phyloP scores from a whole-genome alignment of 2,113 vertebrate genomes.

The Sinocyclocheilus anophthalmus region DNA sequence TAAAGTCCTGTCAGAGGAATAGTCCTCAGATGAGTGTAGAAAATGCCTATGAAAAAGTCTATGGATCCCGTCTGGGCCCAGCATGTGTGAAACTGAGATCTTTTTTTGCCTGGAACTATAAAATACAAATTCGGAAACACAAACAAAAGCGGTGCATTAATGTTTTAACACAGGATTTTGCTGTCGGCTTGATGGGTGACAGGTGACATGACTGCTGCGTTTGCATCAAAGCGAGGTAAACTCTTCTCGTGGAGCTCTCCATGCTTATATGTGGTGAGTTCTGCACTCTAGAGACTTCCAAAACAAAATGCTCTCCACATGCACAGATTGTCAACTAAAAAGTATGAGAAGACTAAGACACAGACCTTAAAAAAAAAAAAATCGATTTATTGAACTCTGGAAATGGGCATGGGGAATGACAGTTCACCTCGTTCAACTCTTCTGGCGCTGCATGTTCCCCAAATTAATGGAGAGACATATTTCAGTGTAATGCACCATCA shows the following conservation, averaged over 20 bases:
- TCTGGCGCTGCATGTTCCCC: constrained; percentile 7
- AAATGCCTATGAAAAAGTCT: not conserved
- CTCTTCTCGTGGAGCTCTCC: not conserved
- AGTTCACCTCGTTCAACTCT: constrained; percentile 21
- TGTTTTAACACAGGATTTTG: constrained; percentile 19
- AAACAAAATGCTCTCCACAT: constrained; percentile 10
- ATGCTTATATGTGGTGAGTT: not conserved
- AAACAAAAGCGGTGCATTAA: not conserved
- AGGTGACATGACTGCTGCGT: constrained; percentile 20
- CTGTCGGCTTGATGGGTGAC: constrained; percentile 25
- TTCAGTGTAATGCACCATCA: constrained; percentile 7
- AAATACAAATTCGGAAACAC: not conserved
- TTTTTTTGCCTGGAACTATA: not conserved
- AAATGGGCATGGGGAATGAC: not conserved
- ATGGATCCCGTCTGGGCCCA: not conserved
- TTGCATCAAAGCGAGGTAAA: constrained; percentile 22
- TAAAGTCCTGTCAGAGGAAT: not conserved
- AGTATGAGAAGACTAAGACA: not conserved
- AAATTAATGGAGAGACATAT: constrained; percentile 33
- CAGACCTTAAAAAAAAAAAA: not conserved
- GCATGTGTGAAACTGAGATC: not conserved
- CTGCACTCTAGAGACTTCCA: constrained; percentile 27
- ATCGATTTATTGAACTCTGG: not conserved
- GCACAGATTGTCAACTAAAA: not conserved
- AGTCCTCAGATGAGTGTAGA: not conserved